Percentiles rank a stretch among this genome's conserved stretches.
Evolutionary conservation across 2,888 invertebrate species (phyloP).

Genomic region (Falcaria lacertinaria): DNA sequence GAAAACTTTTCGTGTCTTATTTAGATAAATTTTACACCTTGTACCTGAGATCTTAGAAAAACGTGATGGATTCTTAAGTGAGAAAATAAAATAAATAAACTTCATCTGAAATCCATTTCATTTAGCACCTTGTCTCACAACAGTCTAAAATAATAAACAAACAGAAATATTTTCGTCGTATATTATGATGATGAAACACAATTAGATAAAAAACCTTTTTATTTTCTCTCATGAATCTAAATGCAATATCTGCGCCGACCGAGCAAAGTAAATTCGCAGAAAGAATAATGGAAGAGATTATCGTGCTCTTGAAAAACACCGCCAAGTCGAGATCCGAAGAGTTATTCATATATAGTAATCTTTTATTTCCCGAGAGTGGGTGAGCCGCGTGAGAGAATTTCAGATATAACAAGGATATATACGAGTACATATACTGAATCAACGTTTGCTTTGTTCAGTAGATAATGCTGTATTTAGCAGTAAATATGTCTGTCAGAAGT

Average conservation of each 20-base stretch:
- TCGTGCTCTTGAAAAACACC: conserved; percentile 57
- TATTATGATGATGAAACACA: conserved; percentile 1
- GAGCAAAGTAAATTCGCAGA: conserved; percentile 44
- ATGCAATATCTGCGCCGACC: conserved; percentile 34
- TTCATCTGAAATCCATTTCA: too few species aligned
- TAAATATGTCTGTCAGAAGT: conserved; percentile 39
- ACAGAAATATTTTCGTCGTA: not conserved
- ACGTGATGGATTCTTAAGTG: too few species aligned
- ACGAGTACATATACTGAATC: conserved; percentile 42
- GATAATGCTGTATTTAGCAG: conserved; percentile 36
- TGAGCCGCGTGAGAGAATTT: conserved; percentile 39
- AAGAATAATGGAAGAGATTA: conserved; percentile 60
- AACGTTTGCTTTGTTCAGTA: conserved; percentile 36
- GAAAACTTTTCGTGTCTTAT: too few species aligned
- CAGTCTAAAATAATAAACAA: not conserved
- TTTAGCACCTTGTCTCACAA: too few species aligned
- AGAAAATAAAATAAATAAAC: too few species aligned
- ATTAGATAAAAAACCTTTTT: conserved; percentile 21
- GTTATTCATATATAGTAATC: conserved; percentile 58
- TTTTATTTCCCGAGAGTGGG: conserved; percentile 60
- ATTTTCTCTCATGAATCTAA: conserved; percentile 32
- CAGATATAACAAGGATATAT: conserved; percentile 41
- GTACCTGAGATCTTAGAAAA: too few species aligned
- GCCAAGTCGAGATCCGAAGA: conserved; percentile 39
- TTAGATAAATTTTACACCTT: too few species aligned